Evolutionary conservation across 2,797 vertebrate genomes (phyloP).

Genomic region (Myripristis murdjan): DNA sequence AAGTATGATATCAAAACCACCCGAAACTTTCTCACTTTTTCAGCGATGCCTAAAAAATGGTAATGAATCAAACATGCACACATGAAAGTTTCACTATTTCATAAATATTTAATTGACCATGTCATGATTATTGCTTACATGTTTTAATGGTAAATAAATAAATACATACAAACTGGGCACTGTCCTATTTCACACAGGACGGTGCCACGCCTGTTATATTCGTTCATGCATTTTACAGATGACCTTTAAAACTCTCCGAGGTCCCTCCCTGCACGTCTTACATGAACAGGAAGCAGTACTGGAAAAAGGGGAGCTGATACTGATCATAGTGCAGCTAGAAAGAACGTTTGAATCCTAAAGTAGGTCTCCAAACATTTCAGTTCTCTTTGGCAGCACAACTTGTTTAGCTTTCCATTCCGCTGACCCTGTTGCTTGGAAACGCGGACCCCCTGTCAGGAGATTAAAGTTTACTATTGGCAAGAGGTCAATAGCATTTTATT

Average conservation of each 20-base stretch:
- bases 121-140: no score
- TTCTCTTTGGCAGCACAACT: constrained; percentile 30
- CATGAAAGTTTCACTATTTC: no score
- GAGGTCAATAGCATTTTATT: constrained; percentile 8
- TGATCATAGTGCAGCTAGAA: not conserved
- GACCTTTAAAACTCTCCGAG: not conserved
- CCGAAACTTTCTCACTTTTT: no score
- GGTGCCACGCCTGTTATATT: no score
- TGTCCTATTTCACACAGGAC: no score
- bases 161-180: no score
- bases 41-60: no score
- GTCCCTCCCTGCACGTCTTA: not conserved
- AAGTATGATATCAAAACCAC: no score
- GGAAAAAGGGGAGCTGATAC: not conserved
- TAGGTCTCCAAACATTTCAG: not conserved
- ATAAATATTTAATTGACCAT: no score
- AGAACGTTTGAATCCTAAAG: no score
- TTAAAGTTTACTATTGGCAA: constrained; percentile 18
- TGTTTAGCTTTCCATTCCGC: constrained; percentile 13
- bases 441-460: constrained; percentile 1
- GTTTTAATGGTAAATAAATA: no score
- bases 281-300: not conserved
- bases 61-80: no score
- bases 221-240: not conserved
- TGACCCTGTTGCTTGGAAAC: constrained; percentile 30